Percentiles rank a stretch among this genome's conserved stretches.
These are phyloP conservation scores for Zophobas atratus DNA, from an alignment of 1,140 invertebrate species.

Conservation along the genomic window DNA sequence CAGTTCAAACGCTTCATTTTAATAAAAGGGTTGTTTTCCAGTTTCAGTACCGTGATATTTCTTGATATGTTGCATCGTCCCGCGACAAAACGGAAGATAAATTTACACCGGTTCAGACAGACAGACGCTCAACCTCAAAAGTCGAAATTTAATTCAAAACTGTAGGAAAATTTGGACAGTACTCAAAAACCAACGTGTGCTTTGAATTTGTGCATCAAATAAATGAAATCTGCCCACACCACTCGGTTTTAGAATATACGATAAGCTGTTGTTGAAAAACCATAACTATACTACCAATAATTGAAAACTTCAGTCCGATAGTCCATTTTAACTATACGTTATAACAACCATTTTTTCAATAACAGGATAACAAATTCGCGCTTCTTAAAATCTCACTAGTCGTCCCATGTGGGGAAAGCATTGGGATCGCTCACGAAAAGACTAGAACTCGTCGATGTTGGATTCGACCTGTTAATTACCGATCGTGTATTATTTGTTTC, in stretches of 20 bases:
- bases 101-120: no score
- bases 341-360: conserved; percentile 47
- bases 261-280: conserved; percentile 26
- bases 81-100: no score
- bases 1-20: background rate
- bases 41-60: no score
- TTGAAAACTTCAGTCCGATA: conserved; percentile 35
- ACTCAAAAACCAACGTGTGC: no score
- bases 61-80: no score
- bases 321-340: conserved; percentile 37
- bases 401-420: conserved; percentile 68
- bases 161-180: no score
- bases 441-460: conserved; percentile 33
- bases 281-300: conserved; percentile 13
- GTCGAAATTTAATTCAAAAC: no score
- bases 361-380: conserved; percentile 31
- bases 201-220: no score
- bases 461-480: conserved; percentile 54
- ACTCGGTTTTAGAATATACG: conserved; percentile 27
- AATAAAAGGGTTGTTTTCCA: no score
- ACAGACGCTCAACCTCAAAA: no score
- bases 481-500: conserved; percentile 68
- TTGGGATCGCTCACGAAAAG: conserved; percentile 65
- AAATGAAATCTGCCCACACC: background rate
- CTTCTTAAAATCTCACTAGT: conserved; percentile 59